Evolutionary conservation across 2,888 invertebrate genomes (phyloP), one percentile per base, ranked within the genome.

Genomic region (Pandemis cinnamomeana): DNA sequence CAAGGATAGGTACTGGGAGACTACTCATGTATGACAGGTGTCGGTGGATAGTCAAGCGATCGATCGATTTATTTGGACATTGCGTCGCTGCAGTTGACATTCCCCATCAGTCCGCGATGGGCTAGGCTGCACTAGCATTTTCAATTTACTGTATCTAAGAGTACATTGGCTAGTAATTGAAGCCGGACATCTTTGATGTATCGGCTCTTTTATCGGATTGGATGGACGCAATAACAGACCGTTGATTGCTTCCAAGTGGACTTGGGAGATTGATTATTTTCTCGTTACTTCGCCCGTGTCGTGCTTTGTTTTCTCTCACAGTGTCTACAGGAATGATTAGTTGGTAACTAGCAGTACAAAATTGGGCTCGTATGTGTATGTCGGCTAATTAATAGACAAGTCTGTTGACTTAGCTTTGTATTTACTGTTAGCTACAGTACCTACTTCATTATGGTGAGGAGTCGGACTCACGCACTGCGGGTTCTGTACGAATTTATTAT

Each of bases 221-320:
- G 90, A 92, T 89, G 89, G 91, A 92, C 91, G 90, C 90, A 93
- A 93, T 93, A 93, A 91, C 91, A 91, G 89, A 91, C 89, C 89
- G 89, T 91, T 94, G 94, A 94, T 94, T 94, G 94, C 92, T 92
- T 93, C 90, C 87, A 89, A 92, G 92, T 92, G 89, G 91, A 92
- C 91, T 89, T 81, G 86, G 87, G 87, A 92, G 92, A 94, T 94
- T 93, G 93, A 93, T 94, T 93, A 92, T 93, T 93, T 93, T 91
- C 92, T 92, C 89, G 88, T 90, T 92, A 92, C 85, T 83, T 76
- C 75, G 77, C 80, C 82, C 77, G 80, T 86, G 86, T 86, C 84
- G 70, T 75, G 81, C 79, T 84, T 88, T 91, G 88, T 91, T 87
- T 89, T 84, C 84, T 86, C 77, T 80, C 73, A 81, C 78, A 81